Conservation (phyloP, 2,888 invertebrate species). For the Athrips mouffetella region DNA sequence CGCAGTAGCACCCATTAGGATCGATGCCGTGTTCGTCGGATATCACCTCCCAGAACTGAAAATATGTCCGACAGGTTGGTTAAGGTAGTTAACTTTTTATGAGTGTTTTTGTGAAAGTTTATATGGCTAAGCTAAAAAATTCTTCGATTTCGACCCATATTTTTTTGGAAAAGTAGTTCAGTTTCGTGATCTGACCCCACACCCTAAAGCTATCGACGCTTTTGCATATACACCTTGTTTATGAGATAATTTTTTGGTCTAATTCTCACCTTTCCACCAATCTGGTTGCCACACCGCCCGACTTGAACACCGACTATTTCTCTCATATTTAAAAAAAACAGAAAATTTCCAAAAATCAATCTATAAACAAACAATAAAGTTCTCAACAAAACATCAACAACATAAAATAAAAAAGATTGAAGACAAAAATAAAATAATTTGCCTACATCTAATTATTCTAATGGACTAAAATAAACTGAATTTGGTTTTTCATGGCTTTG, state of each 20-base stretch:
- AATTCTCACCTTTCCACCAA: conserved; percentile 86
- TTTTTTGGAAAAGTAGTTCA: too few species aligned
- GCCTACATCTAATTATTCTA: conserved; percentile 45
- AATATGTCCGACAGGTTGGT: too few species aligned
- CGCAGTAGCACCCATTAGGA: conserved; percentile 74
- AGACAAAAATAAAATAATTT: conserved; percentile 36
- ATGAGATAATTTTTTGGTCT: too few species aligned
- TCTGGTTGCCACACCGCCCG: conserved; percentile 79
- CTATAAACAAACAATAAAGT: background rate
- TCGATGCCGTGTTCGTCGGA: conserved; percentile 88
- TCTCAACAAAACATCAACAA: conserved; percentile 27
- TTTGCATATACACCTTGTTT: too few species aligned
- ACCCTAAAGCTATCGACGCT: too few species aligned
- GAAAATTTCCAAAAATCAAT: conserved; percentile 17
- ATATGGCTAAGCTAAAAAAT: too few species aligned
- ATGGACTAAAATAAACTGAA: conserved; percentile 31
- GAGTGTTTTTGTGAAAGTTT: too few species aligned
- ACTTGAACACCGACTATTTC: conserved; percentile 89
- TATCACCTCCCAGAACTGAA: conserved; percentile 89
- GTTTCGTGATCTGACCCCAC: too few species aligned
- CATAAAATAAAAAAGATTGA: conserved; percentile 35
- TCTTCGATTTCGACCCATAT: too few species aligned
- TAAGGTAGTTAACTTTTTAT: too few species aligned
- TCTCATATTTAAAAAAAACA: conserved; percentile 77
- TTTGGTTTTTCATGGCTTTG: conserved; percentile 36